Base-by-base conservation (phyloP, 2,113 vertebrate genomes). In the Monopterus albus region DNA sequence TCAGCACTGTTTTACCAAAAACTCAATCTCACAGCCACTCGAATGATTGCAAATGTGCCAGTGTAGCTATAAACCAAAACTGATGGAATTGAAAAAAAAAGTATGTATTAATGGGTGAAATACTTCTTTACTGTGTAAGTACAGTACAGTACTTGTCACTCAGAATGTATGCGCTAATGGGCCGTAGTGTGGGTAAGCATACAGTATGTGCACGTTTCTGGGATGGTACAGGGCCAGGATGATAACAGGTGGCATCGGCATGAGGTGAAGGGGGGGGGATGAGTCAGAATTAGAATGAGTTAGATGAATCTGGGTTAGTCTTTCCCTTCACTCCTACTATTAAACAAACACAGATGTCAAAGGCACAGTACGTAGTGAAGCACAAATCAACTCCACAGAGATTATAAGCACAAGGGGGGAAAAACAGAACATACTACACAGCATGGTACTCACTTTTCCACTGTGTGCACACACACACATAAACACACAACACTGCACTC, bases 321-420 rank as follows among this genome's bases (percentile, higher is more conserved):
- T 84, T 91, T 89, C 81, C 69, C 90, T 86, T 90, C 77, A 79
- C 82, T 87, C 78, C 88, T 81, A 62, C 65, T 70, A 79, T 84
- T 75, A 63, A 70, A 68, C 58, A 79, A n/a, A 82, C 35, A 70
- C 60, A 63, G 28, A 78, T 82, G 84, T 87, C 68, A 40, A 47
- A 72, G 57, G 53, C 64, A 87, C 82, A 79, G 49, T 51, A 72
- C 60, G 72, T 62, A 55, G 84, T 88, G 88, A 81, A 58, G 64
- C 78, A 87, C 72, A 76, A 59, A 78, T 33, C 21, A 61, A 79
- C 42, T 60, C 21, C 31, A 87, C 56, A 74, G 18, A 87, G 66
- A 75, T 60, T 61, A 56, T 75, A 40, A 81, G 46, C 59, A 83
- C 58, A 40, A 51, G 43, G 43, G 15, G 53, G 17, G 58, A 63